A percentile compares a stretch with the other conserved stretches of the same genome.
Evolutionary conservation across 2,888 invertebrate genomes (phyloP).

Genomic region (Pollenia amentaria): DNA sequence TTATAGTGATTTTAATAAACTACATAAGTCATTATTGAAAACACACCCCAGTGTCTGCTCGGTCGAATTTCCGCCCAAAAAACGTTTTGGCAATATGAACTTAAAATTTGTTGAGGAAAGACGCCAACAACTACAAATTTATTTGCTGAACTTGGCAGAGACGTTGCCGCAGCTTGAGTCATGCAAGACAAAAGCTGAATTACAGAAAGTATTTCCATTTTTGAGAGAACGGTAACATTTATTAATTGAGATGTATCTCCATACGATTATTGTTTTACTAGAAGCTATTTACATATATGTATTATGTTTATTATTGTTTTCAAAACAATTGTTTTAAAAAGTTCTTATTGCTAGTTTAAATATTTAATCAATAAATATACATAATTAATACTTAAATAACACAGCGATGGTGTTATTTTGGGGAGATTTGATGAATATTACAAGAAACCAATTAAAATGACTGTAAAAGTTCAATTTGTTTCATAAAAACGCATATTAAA

Average conservation of each 20-base stretch:
- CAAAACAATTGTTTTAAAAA: no score
- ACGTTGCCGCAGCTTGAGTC: slow-evolving; percentile 91
- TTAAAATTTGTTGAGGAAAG: slow-evolving; percentile 94
- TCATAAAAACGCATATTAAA: no score
- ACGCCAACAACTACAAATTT: slow-evolving; percentile 93
- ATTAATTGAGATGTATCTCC: neutral
- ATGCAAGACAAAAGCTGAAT: slow-evolving; percentile 90
- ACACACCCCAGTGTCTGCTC: slow-evolving; percentile 92
- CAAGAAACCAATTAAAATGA: no score
- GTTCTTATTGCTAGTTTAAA: no score
- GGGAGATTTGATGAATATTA: no score
- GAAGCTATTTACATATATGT: no score
- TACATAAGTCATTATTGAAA: slow-evolving; percentile 91
- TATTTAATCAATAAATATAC: no score
- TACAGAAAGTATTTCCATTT: slow-evolving; percentile 93
- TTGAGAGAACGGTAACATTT: slow-evolving; percentile 88
- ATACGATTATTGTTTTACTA: no score
- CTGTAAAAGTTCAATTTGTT: no score
- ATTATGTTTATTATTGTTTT: no score
- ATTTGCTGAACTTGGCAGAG: slow-evolving; percentile 93
- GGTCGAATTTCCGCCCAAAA: slow-evolving; percentile 97
- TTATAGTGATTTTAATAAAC: slow-evolving; percentile 95
- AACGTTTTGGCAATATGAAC: slow-evolving; percentile 96
- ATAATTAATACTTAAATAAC: no score
- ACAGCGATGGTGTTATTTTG: no score